Evolutionary conservation across 2,113 vertebrate species (phyloP).

Genomic region (Glaucidium brasilianum): DNA sequence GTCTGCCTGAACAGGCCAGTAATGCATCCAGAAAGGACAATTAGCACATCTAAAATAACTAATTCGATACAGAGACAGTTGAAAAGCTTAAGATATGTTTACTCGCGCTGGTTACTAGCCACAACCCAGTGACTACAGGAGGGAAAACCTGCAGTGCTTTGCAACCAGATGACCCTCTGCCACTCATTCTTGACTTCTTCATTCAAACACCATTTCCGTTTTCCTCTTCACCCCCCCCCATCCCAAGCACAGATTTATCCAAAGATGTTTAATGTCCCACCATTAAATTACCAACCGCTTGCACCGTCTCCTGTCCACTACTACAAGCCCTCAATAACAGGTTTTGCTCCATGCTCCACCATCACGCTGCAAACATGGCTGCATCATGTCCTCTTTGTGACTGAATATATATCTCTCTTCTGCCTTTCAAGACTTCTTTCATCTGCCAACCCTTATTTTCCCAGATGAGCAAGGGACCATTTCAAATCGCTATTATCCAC

Average conservation of each 20-base stretch:
- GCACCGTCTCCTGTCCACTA: not conserved
- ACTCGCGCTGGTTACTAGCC: not conserved
- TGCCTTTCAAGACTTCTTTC: not conserved
- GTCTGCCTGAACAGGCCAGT: not conserved
- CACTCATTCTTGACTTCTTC: not conserved
- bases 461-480: not conserved
- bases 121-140: not conserved
- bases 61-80: not conserved
- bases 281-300: not conserved
- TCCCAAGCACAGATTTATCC: not conserved
- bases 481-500: not conserved
- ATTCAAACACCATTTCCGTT: not conserved
- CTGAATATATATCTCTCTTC: not conserved
- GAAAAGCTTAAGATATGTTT: not conserved
- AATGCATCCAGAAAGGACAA: not conserved
- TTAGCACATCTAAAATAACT: not conserved
- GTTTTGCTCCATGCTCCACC: conserved; percentile 12
- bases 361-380: conserved; percentile 2
- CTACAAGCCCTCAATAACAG: not conserved
- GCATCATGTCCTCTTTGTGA: conserved; percentile 38
- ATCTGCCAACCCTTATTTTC: not conserved
- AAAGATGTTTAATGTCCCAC: not conserved
- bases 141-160: not conserved
- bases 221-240: not conserved
- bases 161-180: not conserved